These are phyloP conservation scores for Tachycineta bicolor DNA, from an alignment of 2,113 vertebrate species.

Conservation along the genomic window DNA sequence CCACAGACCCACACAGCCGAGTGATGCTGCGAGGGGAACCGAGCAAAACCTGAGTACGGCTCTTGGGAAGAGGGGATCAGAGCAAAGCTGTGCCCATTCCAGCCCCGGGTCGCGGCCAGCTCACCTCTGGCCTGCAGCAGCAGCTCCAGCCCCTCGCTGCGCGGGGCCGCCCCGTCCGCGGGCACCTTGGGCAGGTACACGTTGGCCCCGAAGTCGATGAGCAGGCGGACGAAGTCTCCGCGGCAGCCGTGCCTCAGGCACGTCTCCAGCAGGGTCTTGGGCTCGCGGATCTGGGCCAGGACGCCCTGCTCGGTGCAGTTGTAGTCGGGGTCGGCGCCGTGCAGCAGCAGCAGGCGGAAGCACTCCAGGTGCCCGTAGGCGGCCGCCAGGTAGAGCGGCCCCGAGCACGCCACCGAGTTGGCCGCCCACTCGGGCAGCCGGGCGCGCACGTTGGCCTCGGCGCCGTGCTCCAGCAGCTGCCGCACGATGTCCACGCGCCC, in stretches of 20 bases:
- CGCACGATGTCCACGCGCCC: conserved; percentile 79
- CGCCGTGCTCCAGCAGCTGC: conserved; percentile 84
- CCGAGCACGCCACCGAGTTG: conserved; percentile 80
- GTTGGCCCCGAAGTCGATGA: conserved; percentile 93
- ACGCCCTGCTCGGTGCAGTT: conserved; percentile 87
- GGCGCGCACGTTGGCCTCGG: conserved; percentile 82
- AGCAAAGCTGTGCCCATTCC: accelerated
- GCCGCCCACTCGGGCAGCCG: conserved; percentile 86
- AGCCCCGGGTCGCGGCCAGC: accelerated
- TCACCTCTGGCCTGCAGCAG: conserved; percentile 89
- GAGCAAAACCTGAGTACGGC: neutral
- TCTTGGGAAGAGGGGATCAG: accelerated
- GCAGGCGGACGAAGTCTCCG: conserved; percentile 83
- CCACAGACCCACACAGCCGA: accelerated
- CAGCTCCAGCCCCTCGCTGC: conserved; percentile 79
- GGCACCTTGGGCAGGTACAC: conserved; percentile 83
- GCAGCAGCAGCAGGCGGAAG: conserved; percentile 86
- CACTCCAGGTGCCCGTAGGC: conserved; percentile 90
- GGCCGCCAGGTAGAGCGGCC: conserved; percentile 89
- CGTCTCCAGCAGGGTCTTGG: conserved; percentile 87
- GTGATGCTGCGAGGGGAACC: accelerated
- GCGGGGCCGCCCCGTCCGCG: conserved; percentile 64
- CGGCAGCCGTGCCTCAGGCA: conserved; percentile 87
- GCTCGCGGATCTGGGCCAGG: conserved; percentile 79
- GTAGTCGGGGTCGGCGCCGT: conserved; percentile 90